A percentile compares a stretch with the other conserved stretches of the same genome.
These are phyloP conservation scores for Crotalus helleri DNA, from an alignment of 2,113 vertebrate species.

Conservation along the genomic window DNA sequence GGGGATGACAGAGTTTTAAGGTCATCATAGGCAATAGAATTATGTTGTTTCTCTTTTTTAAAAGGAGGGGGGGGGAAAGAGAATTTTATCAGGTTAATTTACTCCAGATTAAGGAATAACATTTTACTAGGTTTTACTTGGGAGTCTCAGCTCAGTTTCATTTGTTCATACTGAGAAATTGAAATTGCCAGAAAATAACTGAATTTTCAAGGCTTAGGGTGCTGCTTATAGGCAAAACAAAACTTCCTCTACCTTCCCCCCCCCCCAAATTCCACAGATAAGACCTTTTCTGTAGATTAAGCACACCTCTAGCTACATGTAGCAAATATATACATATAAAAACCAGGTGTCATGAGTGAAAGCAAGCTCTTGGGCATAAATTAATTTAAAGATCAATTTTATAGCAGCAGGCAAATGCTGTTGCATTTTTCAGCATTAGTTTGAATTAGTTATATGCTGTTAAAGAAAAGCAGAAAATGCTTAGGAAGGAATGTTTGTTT, in stretches of 20 bases:
- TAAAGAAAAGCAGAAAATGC: conserved; percentile 79
- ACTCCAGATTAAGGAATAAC: conserved; percentile 11
- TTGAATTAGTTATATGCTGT: conserved; percentile 76
- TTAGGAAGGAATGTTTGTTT: conserved; percentile 82
- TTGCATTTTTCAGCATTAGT: conserved; percentile 66
- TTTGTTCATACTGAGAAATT: background rate
- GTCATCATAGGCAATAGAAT: background rate
- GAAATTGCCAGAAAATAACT: conserved; percentile 10
- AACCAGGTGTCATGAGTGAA: conserved; percentile 49
- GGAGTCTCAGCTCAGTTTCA: conserved; percentile 30
- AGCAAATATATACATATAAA: background rate
- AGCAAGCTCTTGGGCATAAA: conserved; percentile 56
- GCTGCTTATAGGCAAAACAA: background rate
- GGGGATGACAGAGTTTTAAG: conserved; percentile 17
- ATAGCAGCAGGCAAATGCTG: conserved; percentile 57
- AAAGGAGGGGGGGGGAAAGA: background rate
- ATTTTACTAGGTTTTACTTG: background rate
- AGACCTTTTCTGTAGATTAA: conserved; percentile 1
- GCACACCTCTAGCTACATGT: background rate
- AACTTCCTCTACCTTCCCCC: background rate
- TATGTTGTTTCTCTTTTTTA: conserved; percentile 6
- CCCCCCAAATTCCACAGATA: background rate
- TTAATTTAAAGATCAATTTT: conserved; percentile 58
- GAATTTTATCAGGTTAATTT: background rate
- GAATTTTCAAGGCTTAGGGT: conserved; percentile 21